Base-by-base conservation (phyloP, 2,888 invertebrate species). In the Andrena bicolor region DNA sequence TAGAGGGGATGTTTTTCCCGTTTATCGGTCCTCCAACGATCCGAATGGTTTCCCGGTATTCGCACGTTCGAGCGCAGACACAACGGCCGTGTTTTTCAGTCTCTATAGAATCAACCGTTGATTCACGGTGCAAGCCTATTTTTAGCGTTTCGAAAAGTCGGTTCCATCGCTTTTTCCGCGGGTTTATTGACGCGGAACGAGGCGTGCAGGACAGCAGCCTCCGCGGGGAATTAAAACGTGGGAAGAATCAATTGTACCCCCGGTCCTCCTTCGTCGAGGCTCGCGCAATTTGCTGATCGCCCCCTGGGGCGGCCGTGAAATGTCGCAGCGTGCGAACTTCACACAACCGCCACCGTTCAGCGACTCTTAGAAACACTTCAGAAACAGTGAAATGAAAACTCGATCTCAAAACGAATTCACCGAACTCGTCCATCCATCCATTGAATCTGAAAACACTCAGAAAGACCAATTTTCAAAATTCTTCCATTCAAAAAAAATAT, bases 191-290 rank as follows among this genome's bases (percentile, higher is more conserved):
- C 80, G 80, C 80, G 80, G 35, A 79, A 80, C 66, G 56, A 51
- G 60, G 69, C 49, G 72, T 56, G 63, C 68, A 72, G 80, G 80
- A 80, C 80, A 72, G 80, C 49, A 63, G 56, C 61, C 80, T 53
- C 82, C 66, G 23, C 66, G 70, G 83, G 83, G 83, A 70, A 82
- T 82, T 83, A 66, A 72, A 80, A 84, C 84, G 84, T 83, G 84
- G 76, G 64, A 70, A 72, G 84, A 84, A 84, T 84, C 83, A 84
- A 56, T 76, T 83, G 76, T 76, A 8, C 20, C 53, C 23, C 63
- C 32, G 20, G 23, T 35, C 66, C 75, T 76, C 68, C 72, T 79
- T 74, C 82, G 35, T 72, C 64, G 75, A 64, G 79, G 74, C 63
- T 71, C 83, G 61, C 71, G 83, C 83, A 83, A 78, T 78, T 82